phyloP scores from a whole-genome alignment of 2,113 vertebrate species.

The Caloenas nicobarica region DNA sequence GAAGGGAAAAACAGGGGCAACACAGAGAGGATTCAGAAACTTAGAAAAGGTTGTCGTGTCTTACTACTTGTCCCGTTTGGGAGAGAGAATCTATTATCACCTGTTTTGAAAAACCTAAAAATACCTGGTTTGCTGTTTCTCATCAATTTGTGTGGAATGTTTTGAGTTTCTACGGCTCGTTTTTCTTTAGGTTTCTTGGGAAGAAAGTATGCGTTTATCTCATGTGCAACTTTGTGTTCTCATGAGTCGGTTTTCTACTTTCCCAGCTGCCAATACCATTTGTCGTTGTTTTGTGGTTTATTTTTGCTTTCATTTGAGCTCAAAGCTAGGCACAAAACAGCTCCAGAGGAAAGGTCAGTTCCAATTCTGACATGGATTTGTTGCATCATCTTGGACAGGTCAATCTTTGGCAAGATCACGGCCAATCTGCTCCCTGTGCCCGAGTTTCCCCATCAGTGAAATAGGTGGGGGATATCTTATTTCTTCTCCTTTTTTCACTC shows the following conservation, averaged over 20 bases:
- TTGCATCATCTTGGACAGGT: not conserved
- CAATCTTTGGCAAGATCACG: not conserved
- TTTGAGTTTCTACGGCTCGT: not conserved
- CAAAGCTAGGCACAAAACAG: not conserved
- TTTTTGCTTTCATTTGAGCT: slow-evolving; percentile 13
- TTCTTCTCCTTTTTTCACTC: not conserved
- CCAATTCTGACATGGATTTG: not conserved
- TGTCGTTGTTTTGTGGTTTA: not conserved
- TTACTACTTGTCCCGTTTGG: not conserved
- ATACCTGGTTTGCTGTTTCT: not conserved
- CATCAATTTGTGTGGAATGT: not conserved
- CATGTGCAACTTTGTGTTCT: not conserved
- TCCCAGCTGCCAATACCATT: not conserved
- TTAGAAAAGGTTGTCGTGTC: not conserved
- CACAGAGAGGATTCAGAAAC: not conserved
- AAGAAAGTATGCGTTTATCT: not conserved
- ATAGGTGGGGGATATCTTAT: not conserved
- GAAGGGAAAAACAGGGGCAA: not conserved
- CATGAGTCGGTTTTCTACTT: not conserved
- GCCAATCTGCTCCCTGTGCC: not conserved
- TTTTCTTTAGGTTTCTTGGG: not conserved
- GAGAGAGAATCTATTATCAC: not conserved
- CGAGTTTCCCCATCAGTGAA: not conserved
- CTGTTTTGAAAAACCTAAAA: not conserved
- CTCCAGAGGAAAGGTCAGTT: not conserved